Base-by-base conservation (phyloP, 1,140 invertebrate genomes). In the Halyomorpha halys region DNA sequence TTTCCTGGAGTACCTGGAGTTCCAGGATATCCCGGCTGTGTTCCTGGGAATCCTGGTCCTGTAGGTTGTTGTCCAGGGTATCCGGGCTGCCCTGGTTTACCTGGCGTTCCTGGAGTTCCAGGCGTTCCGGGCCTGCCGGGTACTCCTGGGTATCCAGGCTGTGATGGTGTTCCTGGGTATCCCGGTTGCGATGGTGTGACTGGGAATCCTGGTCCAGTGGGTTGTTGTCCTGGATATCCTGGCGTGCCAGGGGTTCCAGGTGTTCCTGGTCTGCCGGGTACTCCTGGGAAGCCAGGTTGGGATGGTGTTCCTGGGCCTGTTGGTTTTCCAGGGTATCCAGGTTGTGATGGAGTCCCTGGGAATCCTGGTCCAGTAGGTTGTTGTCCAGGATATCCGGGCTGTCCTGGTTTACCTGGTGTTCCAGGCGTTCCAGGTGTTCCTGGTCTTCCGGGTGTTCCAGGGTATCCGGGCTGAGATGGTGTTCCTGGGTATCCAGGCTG, bases 341-440 rank as follows among this genome's bases (percentile, higher is more conserved):
- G 34, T 9, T 39, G 34, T 59, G 49, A 54, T 30, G 74, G 77
- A 19, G 30, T 69, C 27, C 69, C 73, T 69, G 77, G 76, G 25
- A 19, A 60, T 45, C 73, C 74, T 25, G 71, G 71, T 61, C 45
- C 60, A 11, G 34, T 39, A 30, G 70, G 69, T 71, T 44, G 69
- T 69, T 23, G 51, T 56, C 70, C 70, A 51, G 56, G 47, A 2
- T 45, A 67, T 11, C 16, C 67, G 6, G 67, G 66, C 30, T 67
- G 30, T 23, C 67, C 54, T 63, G 62, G 19, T 65, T 65, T 59
- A 59, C 63, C 21, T 64, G 66, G 68, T 18, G 65, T n/a, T 44
- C 68, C 70, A 56, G 70, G 71, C 16, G 67, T 44, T 47, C 69
- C 70, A 34, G 69, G 69, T 60, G 64, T 60, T 44, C 68, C 68